Percentiles rank a stretch among this genome's conserved stretches.
Conservation (phyloP, 2,113 vertebrate species). For the Rhegmatorhina hoffmannsi region DNA sequence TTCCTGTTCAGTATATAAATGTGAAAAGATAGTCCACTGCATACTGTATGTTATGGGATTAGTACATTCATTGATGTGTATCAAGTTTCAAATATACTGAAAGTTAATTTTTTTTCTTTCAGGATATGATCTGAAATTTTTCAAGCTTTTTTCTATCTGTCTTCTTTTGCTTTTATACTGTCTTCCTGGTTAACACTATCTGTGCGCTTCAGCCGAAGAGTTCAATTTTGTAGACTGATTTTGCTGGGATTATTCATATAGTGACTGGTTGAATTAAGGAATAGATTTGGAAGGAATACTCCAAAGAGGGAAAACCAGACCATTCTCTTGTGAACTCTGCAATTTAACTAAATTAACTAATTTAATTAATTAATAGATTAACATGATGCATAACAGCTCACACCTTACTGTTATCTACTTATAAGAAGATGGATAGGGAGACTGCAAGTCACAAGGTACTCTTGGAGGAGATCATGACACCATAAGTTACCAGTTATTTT, state of each 20-base stretch:
- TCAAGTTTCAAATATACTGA: neutral
- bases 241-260: neutral
- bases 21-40: neutral
- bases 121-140: neutral
- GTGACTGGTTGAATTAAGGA: neutral
- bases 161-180: neutral
- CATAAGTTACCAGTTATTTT: neutral
- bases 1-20: neutral
- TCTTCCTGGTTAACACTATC: neutral
- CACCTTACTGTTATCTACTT: neutral
- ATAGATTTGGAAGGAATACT: neutral
- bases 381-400: neutral
- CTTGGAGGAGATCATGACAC: neutral
- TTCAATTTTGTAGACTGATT: neutral
- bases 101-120: neutral
- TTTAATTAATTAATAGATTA: neutral
- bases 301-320: neutral
- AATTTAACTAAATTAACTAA: neutral
- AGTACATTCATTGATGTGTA: neutral
- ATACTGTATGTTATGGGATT: neutral
- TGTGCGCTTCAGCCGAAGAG: neutral
- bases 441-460: neutral
- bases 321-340: neutral
- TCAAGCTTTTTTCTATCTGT: neutral
- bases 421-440: neutral